These are phyloP conservation scores for Bolborhynchus lineola DNA, from an alignment of 2,113 vertebrate genomes.

Conservation along the genomic window DNA sequence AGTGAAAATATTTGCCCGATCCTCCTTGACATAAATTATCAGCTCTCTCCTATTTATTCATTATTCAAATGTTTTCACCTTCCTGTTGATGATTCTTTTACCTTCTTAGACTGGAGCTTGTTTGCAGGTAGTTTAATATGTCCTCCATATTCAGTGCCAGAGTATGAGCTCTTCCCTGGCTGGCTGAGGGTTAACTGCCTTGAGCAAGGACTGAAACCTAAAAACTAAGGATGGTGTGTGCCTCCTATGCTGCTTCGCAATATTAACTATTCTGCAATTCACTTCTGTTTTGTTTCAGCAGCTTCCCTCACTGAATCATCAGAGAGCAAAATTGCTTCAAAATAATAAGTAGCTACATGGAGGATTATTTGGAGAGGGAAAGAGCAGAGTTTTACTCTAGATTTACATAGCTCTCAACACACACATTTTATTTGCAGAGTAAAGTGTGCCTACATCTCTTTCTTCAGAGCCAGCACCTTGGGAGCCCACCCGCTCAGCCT, in stretches of 20 bases:
- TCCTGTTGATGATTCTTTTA: background rate
- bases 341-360: constrained; percentile 15
- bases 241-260: background rate
- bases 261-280: constrained; percentile 39
- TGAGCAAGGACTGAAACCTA: background rate
- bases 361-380: background rate
- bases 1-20: background rate
- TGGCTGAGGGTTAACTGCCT: background rate
- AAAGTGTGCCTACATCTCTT: background rate
- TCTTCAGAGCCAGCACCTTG: background rate
- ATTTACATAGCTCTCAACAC: constrained; percentile 20
- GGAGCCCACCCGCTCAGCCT: background rate
- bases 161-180: background rate
- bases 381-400: background rate
- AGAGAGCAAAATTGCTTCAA: constrained; percentile 59
- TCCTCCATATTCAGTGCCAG: background rate
- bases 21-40: background rate
- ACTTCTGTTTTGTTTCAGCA: constrained; percentile 48
- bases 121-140: background rate
- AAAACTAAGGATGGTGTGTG: background rate
- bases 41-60: background rate
- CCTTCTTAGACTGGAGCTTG: background rate
- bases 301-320: constrained; percentile 42
- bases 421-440: background rate
- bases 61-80: background rate